Base-by-base conservation (phyloP, 2,888 invertebrate species). In the Formica aserva region DNA sequence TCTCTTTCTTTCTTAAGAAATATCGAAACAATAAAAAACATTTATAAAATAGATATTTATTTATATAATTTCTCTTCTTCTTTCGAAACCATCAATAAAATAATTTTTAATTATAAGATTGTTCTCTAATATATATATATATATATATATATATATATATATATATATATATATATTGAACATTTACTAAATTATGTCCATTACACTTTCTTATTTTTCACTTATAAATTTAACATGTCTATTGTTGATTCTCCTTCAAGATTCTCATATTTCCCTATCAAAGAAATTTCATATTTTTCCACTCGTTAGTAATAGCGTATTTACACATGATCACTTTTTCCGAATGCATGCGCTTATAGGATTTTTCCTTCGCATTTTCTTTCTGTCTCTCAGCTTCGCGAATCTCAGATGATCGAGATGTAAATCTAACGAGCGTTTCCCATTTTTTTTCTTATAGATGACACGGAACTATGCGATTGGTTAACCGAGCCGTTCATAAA, bases 401-500 rank as follows among this genome's bases (percentile, higher is more conserved):
- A 60, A 41, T 55, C 57, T 29, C 3, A 55, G 13, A 57, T n/a
- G 0, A 4, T 69, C 29, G 2, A 35, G n/a, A 77, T 29, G 13
- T 77, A 41, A 13, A 69, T n/a, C 18, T 80, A 72, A 80, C 45
- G 5, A 35, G 22, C 3, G 13, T 38, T 55, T 35, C 9, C 8
- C 26, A 29, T 67, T 75, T 75, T 87, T 69, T 89, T 92, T 35
- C 35, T 35, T 88, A 72, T 91, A 92, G 92, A 86, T 29, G 66
- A 69, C 45, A 69, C 6, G 55, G 85, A 84, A 18, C 62, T 87
- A 71, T 35, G 41, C 76, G 32, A 80, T 63, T 89, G 90, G 90
- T 82, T 80, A 32, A 29, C 22, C 26, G 45, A 80, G 2, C 69
- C 55, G 15, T 8, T 86, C 74, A 72, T 85, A 55, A 86, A 86